Base-by-base conservation (phyloP, 2,113 vertebrate species). In the Gymnocephalus cernua region DNA sequence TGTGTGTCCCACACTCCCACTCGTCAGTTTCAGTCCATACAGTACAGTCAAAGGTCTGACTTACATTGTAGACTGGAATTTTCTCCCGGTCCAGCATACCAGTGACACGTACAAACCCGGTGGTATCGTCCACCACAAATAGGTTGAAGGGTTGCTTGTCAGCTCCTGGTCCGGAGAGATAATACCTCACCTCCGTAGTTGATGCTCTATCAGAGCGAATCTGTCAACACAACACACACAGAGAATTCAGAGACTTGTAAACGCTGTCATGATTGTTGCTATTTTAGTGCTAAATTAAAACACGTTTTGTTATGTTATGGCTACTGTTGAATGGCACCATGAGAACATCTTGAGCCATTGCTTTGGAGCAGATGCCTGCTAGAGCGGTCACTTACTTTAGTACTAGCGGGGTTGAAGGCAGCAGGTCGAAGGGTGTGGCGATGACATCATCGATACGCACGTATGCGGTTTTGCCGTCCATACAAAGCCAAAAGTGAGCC, bases 201-300 rank as follows among this genome's bases (percentile, higher is more conserved):
- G 1, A 3, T 32, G 92, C 88, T 69, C 80, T 88, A 66, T 95
- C 95, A 59, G 95, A 95, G 41, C 94, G 93, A 63, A 95, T 95
- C 95, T 95, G 56, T 29, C 58, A 66, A 69, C 53, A 68, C 27
- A 77, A 56, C 3, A 68, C 32, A 64, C 0, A 50, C 6, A 68
- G 35, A 25, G 1, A n/a, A 41, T 29, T 47, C 15, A 16, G 44
- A 9, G 4, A n/a, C 21, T n/a, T 41, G 13, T 16, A n/a, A 59
- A 50, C 27, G 18, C 45, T 50, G 44, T 27, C 4, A 45, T n/a
- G 32, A 45, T 54, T 29, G 44, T 38, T 41, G 27, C 35, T n/a
- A 32, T 44, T 57, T 57, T 29, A 38, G 2, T 45, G 23, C 47
- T 56, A 1, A 25, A 35, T 41, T 13, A n/a, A 6, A 38, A 38